Conservation (phyloP, 2,888 invertebrate species). For the Acanthosepion pharaonis region DNA sequence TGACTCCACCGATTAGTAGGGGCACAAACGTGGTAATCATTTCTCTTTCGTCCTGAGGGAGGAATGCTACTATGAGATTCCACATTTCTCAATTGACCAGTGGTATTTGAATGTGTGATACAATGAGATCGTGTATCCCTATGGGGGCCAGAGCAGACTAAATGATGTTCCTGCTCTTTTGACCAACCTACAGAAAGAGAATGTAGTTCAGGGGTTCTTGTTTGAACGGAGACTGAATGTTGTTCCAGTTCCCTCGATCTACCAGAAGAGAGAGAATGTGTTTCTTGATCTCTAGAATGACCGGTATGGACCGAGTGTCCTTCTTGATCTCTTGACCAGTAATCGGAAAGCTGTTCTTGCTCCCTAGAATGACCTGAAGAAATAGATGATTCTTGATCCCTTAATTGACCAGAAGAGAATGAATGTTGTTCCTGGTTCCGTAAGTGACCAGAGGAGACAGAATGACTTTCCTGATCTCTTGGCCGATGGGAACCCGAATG, state of each 20-base stretch:
- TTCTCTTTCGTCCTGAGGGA: neutral
- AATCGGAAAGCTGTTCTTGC: neutral
- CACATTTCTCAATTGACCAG: neutral
- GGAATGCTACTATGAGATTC: neutral
- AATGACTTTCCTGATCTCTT: neutral
- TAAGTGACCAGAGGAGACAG: neutral
- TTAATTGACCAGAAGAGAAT: neutral
- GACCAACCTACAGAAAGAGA: neutral
- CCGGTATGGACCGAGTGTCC: neutral
- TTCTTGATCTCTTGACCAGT: neutral
- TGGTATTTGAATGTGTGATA: neutral
- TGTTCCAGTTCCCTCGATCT: neutral
- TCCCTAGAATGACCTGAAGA: neutral
- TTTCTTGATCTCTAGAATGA: neutral
- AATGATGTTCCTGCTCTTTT: neutral
- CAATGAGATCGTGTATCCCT: constrained; percentile 21
- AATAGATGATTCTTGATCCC: neutral
- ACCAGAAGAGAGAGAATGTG: neutral
- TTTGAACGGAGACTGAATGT: neutral
- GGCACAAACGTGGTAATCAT: neutral
- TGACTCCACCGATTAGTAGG: neutral
- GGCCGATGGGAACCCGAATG: neutral
- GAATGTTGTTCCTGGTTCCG: neutral
- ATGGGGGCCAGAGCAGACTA: neutral
- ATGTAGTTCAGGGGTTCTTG: neutral